phyloP scores from a whole-genome alignment of 2,888 invertebrate species.

The Ypsolopha scabrella region DNA sequence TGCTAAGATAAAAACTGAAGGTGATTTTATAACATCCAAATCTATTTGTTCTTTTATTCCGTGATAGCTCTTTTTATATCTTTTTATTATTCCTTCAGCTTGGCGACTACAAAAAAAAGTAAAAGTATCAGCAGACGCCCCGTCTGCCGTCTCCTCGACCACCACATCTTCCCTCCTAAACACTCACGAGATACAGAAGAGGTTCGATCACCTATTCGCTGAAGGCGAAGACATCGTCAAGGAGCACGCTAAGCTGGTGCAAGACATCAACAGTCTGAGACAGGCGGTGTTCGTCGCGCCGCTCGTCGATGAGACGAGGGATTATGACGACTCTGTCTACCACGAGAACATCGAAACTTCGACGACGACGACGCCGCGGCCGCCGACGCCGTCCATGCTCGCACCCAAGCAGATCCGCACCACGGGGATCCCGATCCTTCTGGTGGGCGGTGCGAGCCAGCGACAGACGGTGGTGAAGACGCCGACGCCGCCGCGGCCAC shows the following conservation, averaged over 20 bases:
- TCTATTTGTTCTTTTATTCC: neutral
- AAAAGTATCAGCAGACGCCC: neutral
- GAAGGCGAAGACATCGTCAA: conserved; percentile 42
- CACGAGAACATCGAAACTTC: conserved; percentile 51
- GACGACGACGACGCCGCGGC: conserved; percentile 24
- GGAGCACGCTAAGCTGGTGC: conserved; percentile 59
- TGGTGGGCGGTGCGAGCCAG: conserved; percentile 46
- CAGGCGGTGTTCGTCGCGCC: conserved; percentile 47
- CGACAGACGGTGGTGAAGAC: conserved; percentile 31
- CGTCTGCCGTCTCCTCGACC: conserved; percentile 9
- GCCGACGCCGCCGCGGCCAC: conserved; percentile 31
- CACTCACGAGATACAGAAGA: conserved; percentile 20
- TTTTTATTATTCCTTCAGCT: conserved; percentile 9
- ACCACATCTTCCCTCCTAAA: conserved; percentile 14
- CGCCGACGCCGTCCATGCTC: conserved; percentile 13
- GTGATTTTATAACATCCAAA: neutral
- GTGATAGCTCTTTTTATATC: neutral
- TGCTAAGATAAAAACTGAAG: conserved; percentile 3
- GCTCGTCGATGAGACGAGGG: conserved; percentile 35
- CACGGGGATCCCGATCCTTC: conserved; percentile 37
- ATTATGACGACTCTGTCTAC: conserved; percentile 56
- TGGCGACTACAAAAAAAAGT: conserved; percentile 12
- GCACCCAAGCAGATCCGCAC: conserved; percentile 18
- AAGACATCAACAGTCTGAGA: conserved; percentile 53
- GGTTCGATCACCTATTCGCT: conserved; percentile 25